A percentile compares a stretch with the other conserved stretches of the same genome.
These are phyloP conservation scores for Netelia inedita DNA, from an alignment of 2,888 invertebrate genomes.

Conservation along the genomic window DNA sequence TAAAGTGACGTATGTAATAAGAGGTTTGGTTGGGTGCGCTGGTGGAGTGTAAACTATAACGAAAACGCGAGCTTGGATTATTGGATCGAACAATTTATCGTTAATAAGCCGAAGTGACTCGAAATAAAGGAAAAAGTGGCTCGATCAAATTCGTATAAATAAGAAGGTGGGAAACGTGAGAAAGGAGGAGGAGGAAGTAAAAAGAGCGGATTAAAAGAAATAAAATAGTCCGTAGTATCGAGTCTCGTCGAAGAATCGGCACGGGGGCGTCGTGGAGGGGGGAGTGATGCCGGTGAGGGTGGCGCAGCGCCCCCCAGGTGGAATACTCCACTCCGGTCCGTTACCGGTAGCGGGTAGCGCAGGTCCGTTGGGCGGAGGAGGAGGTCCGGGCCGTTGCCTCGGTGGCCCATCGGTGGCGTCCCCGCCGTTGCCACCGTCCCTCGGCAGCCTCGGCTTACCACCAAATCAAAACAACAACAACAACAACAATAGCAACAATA, in stretches of 20 bases:
- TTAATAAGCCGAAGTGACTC: too few species aligned
- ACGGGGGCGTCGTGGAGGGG: constrained; percentile 84
- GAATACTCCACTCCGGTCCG: constrained; percentile 88
- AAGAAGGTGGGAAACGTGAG: background rate
- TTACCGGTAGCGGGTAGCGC: constrained; percentile 88
- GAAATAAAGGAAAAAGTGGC: too few species aligned
- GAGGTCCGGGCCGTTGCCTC: constrained; percentile 87
- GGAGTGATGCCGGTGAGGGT: constrained; percentile 86
- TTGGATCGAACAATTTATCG: too few species aligned
- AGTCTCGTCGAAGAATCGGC: constrained; percentile 67
- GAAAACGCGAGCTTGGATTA: too few species aligned
- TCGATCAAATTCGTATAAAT: too few species aligned
- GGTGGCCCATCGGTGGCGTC: constrained; percentile 85
- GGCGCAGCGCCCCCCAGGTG: constrained; percentile 88
- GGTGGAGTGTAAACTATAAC: constrained; percentile 22
- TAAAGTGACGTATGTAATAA: constrained; percentile 34
- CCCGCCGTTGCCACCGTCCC: constrained; percentile 81
- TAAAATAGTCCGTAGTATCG: constrained; percentile 44
- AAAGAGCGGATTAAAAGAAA: constrained; percentile 12
- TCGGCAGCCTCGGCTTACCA: constrained; percentile 74
- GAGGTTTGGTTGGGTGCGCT: constrained; percentile 32
- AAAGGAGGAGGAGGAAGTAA: background rate
- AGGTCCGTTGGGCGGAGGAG: constrained; percentile 86
- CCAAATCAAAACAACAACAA: constrained; percentile 68
- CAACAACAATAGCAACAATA: constrained; percentile 63